Evolutionary conservation across 2,888 invertebrate species (phyloP).

Genomic region (Limnephilus lunatus): DNA sequence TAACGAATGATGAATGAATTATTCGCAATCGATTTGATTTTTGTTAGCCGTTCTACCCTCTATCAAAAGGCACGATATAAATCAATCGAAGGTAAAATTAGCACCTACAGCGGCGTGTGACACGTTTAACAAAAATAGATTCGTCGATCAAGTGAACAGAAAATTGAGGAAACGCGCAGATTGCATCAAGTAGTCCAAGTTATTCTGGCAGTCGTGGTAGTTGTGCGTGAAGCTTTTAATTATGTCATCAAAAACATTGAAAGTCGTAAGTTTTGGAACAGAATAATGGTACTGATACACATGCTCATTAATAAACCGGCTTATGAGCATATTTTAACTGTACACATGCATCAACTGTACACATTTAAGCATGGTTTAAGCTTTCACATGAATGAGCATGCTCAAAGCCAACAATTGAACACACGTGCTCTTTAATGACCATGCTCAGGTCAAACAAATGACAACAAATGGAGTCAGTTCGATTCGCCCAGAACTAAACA

Average conservation of each 20-base stretch:
- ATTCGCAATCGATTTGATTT: constrained; percentile 27
- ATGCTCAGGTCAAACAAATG: too few relatives aligned
- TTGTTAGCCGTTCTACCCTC: not conserved
- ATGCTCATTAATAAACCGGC: too few relatives aligned
- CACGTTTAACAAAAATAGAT: not conserved
- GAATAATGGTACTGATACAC: too few relatives aligned
- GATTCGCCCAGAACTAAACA: too few relatives aligned
- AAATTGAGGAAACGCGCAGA: not conserved
- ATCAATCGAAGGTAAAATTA: not conserved
- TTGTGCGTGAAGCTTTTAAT: not conserved
- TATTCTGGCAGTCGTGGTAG: not conserved
- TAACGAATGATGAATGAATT: not conserved
- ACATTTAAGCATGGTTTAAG: too few relatives aligned
- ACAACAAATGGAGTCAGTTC: too few relatives aligned
- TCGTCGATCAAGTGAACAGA: not conserved
- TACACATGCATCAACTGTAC: too few relatives aligned
- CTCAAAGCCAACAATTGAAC: too few relatives aligned
- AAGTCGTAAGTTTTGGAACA: not conserved
- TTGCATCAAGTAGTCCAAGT: not conserved
- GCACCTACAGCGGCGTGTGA: not conserved
- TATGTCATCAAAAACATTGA: not conserved
- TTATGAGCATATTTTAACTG: too few relatives aligned
- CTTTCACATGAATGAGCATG: too few relatives aligned
- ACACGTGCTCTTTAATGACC: too few relatives aligned
- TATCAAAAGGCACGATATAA: not conserved